Evolutionary conservation across 2,113 vertebrate species (phyloP).

Genomic region (Calidris pygmaea): DNA sequence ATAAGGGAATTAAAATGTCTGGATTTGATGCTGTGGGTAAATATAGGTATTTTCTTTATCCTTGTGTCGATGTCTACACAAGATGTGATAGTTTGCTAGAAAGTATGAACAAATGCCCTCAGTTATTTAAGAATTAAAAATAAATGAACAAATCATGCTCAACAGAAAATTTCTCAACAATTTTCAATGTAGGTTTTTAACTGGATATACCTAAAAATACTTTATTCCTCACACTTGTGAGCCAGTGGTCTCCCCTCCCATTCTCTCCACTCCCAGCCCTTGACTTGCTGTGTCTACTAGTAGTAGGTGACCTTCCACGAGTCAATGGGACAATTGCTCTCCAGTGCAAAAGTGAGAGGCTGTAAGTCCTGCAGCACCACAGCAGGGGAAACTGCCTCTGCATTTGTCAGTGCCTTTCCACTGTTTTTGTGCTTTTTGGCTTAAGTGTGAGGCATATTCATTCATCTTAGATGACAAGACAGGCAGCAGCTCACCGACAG

Average conservation of each 20-base stretch:
- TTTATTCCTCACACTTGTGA: not conserved
- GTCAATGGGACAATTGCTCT: rapidly evolving
- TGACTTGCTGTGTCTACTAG: not conserved
- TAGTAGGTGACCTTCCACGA: not conserved
- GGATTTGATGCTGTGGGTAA: not conserved
- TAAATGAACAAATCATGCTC: not conserved
- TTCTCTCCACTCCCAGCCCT: too few species aligned
- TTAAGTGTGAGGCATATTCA: not conserved
- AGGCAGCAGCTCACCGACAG: not conserved
- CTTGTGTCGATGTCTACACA: not conserved
- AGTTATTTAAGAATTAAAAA: not conserved
- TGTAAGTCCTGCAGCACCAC: not conserved
- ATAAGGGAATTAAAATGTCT: not conserved
- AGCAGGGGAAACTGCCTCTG: not conserved
- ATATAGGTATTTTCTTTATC: not conserved
- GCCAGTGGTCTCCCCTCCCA: not conserved
- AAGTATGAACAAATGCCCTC: not conserved
- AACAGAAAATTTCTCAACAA: not conserved
- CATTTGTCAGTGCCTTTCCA: not conserved
- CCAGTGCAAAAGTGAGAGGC: not conserved
- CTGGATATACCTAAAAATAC: not conserved
- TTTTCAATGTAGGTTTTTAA: not conserved
- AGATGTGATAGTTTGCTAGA: not conserved
- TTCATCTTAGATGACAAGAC: not conserved
- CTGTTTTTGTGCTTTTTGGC: not conserved